Conservation (phyloP, 2,888 invertebrate genomes). For the Microdon myrmicae region DNA sequence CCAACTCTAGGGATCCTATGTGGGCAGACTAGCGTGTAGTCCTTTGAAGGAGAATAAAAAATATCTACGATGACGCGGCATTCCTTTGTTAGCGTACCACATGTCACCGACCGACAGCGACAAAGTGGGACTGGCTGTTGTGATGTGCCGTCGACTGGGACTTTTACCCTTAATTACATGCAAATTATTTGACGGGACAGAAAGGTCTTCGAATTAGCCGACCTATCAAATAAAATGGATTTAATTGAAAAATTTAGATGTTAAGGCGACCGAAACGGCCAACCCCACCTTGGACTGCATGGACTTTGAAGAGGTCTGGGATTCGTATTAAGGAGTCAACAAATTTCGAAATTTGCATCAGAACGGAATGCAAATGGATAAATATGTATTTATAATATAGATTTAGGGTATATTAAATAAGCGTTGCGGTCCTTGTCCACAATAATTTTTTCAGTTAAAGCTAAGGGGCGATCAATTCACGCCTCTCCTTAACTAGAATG, state of each 20-base stretch:
- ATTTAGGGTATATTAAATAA: too few species aligned
- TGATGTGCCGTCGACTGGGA: background rate
- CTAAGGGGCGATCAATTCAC: too few species aligned
- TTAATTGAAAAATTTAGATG: slow-evolving; percentile 10
- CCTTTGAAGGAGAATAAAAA: slow-evolving; percentile 34
- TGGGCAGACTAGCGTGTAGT: slow-evolving; percentile 15
- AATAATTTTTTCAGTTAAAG: too few species aligned
- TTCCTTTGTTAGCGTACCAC: slow-evolving; percentile 32
- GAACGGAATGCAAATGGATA: too few species aligned
- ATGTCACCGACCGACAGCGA: slow-evolving; percentile 30
- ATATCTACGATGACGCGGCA: slow-evolving; percentile 34
- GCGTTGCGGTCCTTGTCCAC: too few species aligned
- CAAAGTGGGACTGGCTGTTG: slow-evolving; percentile 4
- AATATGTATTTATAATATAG: too few species aligned
- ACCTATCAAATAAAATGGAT: background rate
- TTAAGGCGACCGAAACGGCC: too few species aligned
- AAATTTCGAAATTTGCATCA: too few species aligned
- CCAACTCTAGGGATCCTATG: slow-evolving; percentile 14
- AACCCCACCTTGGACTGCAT: too few species aligned
- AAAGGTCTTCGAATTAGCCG: slow-evolving; percentile 8
- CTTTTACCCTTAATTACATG: slow-evolving; percentile 32
- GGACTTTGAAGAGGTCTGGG: too few species aligned
- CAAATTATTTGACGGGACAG: slow-evolving; percentile 21
- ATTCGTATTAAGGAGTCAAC: too few species aligned
- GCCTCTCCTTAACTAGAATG: too few species aligned